phyloP scores from a whole-genome alignment of 2,113 vertebrate species.

The Sciurus niger region DNA sequence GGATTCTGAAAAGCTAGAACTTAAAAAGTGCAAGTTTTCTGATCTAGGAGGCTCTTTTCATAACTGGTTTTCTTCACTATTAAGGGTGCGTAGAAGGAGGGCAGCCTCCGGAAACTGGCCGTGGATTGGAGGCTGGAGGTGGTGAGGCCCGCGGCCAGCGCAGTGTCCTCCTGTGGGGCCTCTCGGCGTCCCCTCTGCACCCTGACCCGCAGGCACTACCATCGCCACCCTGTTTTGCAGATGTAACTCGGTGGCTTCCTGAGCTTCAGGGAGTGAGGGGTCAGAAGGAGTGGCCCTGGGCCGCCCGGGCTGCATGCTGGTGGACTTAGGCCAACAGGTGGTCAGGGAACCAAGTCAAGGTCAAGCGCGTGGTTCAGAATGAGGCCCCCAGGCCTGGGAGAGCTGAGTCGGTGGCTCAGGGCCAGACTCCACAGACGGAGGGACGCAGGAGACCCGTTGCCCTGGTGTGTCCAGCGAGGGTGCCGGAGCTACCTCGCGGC shows the following conservation, averaged over 20 bases:
- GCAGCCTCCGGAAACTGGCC: too few relatives aligned
- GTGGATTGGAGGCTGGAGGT: too few relatives aligned
- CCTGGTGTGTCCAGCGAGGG: background rate
- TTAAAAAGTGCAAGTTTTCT: background rate
- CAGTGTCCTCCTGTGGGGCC: too few relatives aligned
- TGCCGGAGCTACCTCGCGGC: background rate
- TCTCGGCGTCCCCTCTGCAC: too few relatives aligned
- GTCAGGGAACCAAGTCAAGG: slow-evolving; percentile 26
- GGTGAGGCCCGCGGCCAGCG: too few relatives aligned
- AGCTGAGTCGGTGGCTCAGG: background rate
- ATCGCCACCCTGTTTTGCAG: background rate
- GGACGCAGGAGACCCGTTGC: background rate
- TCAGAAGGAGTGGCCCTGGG: background rate
- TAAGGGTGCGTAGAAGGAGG: background rate
- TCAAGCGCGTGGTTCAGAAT: background rate
- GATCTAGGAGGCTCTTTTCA: background rate
- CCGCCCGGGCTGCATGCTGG: background rate
- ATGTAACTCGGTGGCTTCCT: background rate
- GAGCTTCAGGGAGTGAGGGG: background rate
- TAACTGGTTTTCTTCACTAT: background rate
- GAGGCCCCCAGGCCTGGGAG: background rate
- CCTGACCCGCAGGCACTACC: too few relatives aligned
- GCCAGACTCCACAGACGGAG: background rate
- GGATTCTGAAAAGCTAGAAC: too few relatives aligned
- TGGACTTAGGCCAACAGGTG: background rate